Evolutionary conservation across 2,888 invertebrate genomes (phyloP).

Genomic region (Andrena minutula): DNA sequence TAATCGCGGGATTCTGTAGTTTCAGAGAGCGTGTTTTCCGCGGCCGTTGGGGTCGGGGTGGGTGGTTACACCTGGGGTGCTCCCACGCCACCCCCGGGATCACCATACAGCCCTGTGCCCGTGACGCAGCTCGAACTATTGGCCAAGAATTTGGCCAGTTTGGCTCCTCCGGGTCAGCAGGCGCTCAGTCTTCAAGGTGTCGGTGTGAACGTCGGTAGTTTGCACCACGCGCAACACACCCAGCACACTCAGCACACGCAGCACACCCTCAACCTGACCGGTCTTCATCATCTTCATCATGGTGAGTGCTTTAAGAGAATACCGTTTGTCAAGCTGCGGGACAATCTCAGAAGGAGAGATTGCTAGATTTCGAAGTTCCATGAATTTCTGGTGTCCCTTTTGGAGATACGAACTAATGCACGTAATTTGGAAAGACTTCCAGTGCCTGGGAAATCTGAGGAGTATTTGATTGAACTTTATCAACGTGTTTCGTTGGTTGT

Average conservation of each 20-base stretch:
- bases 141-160: slow-evolving; percentile 84
- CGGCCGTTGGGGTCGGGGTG: slow-evolving; percentile 85
- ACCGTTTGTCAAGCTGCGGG: not conserved
- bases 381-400: no score
- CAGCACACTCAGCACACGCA: slow-evolving; percentile 79
- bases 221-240: slow-evolving; percentile 80
- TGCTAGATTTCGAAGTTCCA: no score
- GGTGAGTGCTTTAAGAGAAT: slow-evolving; percentile 72
- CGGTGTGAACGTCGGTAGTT: slow-evolving; percentile 81
- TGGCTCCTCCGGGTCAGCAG: slow-evolving; percentile 80
- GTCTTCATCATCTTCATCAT: slow-evolving; percentile 83
- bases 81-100: slow-evolving; percentile 88
- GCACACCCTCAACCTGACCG: slow-evolving; percentile 80
- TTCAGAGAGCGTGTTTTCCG: slow-evolving; percentile 89
- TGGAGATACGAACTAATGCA: no score
- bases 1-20: slow-evolving; percentile 84
- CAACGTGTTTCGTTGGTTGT: no score
- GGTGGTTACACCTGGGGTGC: slow-evolving; percentile 88
- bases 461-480: no score
- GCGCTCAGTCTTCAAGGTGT: slow-evolving; percentile 82
- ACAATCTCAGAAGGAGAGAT: no score
- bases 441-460: no score
- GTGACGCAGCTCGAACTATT: slow-evolving; percentile 89
- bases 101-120: slow-evolving; percentile 89
- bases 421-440: no score